A percentile compares a stretch with the other conserved stretches of the same genome.
phyloP scores from a whole-genome alignment of 1,140 invertebrate genomes.

The Rhizoglyphus robini region DNA sequence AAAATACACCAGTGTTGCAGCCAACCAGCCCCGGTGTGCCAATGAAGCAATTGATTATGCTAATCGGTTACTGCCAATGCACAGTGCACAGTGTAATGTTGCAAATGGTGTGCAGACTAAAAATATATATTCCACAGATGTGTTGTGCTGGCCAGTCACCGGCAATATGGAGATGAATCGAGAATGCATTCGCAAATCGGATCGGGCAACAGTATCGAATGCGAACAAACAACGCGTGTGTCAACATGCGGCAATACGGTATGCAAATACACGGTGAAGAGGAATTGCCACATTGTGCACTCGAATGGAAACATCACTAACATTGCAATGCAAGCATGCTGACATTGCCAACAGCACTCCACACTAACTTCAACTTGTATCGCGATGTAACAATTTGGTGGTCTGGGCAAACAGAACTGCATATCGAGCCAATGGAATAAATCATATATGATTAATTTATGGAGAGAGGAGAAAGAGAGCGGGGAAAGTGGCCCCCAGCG shows the following conservation, averaged over 20 bases:
- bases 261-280: background rate
- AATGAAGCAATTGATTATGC: slow-evolving; percentile 3
- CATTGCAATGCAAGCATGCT: too few species aligned
- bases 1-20: too few species aligned
- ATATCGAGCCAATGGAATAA: background rate
- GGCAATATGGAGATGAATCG: background rate
- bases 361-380: too few species aligned
- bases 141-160: background rate
- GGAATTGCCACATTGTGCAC: background rate
- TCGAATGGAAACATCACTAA: background rate
- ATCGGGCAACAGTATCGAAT: too few species aligned
- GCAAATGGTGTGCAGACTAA: background rate
- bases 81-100: background rate
- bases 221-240: background rate
- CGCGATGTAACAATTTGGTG: background rate
- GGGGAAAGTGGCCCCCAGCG: background rate
- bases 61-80: background rate
- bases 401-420: too few species aligned
- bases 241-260: too few species aligned
- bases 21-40: too few species aligned
- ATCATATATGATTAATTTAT: background rate
- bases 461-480: background rate
- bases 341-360: too few species aligned
- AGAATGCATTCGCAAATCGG: background rate
- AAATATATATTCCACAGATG: background rate